Conservation (phyloP, 2,113 vertebrate genomes). For the Lepidothrix coronata region DNA sequence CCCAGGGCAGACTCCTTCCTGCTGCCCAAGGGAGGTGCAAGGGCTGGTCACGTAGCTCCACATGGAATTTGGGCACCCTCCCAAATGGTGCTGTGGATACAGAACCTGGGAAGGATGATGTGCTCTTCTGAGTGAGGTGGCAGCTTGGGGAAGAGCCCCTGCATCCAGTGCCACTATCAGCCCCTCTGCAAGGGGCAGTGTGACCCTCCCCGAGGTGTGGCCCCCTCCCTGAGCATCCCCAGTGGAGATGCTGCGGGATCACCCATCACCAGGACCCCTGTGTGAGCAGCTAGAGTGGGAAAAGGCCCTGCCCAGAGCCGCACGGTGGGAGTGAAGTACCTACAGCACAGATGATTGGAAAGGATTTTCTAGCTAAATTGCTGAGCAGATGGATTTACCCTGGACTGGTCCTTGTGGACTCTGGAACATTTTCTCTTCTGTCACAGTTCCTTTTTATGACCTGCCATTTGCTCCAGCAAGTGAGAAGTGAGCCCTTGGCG, state of each 20-base stretch:
- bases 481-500: slow-evolving; percentile 26
- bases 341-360: neutral
- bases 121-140: rapidly evolving
- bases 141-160: neutral
- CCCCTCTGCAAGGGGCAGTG: neutral
- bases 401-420: slow-evolving; percentile 50
- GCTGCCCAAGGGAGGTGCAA: rapidly evolving
- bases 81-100: rapidly evolving
- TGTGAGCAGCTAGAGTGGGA: neutral
- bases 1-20: neutral
- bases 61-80: neutral
- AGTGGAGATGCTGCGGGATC: rapidly evolving
- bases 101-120: neutral
- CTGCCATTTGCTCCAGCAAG: slow-evolving; percentile 59
- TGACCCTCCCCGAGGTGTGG: neutral
- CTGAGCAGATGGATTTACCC: slow-evolving; percentile 65
- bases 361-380: slow-evolving; percentile 49
- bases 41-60: rapidly evolving
- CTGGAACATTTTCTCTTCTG: slow-evolving; percentile 63
- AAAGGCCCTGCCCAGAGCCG: neutral
- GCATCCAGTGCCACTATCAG: rapidly evolving
- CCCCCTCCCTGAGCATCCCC: rapidly evolving
- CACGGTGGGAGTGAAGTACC: neutral
- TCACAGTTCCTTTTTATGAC: slow-evolving; percentile 50
- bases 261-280: rapidly evolving